A percentile compares a stretch with the other conserved stretches of the same genome.
These are phyloP conservation scores for Amphipoea lucens DNA, from an alignment of 2,888 invertebrate genomes.

Conservation along the genomic window DNA sequence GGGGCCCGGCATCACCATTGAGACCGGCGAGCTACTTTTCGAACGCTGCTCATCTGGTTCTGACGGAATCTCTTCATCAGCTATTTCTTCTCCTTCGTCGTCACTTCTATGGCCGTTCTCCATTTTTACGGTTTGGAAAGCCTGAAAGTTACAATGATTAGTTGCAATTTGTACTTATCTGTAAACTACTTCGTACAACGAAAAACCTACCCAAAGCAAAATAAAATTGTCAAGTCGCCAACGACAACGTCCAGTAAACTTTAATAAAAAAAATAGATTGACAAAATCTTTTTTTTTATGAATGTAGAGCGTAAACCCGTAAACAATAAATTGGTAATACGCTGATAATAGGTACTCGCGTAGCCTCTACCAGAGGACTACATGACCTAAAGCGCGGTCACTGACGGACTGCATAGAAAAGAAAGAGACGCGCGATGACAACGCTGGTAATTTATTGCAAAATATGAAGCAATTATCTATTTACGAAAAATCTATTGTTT, in stretches of 20 bases:
- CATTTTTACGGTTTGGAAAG: constrained; percentile 7
- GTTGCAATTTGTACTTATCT: not conserved
- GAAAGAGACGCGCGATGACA: too few relatives aligned
- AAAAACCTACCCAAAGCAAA: not conserved
- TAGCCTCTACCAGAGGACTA: not conserved
- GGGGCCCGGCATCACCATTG: constrained; percentile 19
- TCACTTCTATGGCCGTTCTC: constrained; percentile 1
- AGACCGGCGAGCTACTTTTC: not conserved
- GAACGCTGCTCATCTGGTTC: not conserved
- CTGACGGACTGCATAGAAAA: too few relatives aligned
- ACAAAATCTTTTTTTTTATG: not conserved
- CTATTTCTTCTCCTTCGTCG: not conserved
- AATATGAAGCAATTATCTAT: too few relatives aligned
- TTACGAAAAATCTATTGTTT: too few relatives aligned
- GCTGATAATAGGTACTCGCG: not conserved
- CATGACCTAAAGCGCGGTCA: too few relatives aligned
- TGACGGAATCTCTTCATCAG: not conserved
- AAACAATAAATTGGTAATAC: not conserved
- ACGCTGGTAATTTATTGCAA: too few relatives aligned
- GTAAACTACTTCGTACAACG: not conserved
- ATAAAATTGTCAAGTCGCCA: not conserved
- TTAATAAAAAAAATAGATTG: too few relatives aligned
- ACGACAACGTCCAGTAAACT: not conserved
- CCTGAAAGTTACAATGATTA: constrained; percentile 16
- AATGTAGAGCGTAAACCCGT: not conserved